Conservation (phyloP, 2,113 vertebrate species). For the Macaca nemestrina region DNA sequence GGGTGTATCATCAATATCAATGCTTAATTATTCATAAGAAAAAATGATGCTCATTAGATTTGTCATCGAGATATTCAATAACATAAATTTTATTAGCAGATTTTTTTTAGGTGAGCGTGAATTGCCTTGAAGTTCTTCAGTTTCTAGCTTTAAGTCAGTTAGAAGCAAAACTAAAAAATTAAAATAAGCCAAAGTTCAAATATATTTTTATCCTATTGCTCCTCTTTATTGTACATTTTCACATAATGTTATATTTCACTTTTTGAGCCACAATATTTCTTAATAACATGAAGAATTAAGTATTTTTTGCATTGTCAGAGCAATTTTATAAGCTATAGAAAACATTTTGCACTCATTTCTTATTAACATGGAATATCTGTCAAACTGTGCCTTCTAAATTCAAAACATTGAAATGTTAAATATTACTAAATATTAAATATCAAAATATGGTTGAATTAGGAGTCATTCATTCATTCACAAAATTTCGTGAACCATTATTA, state of each 20-base stretch:
- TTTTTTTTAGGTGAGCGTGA: background rate
- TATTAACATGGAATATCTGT: background rate
- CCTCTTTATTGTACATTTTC: background rate
- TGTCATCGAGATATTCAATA: background rate
- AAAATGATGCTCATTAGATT: background rate
- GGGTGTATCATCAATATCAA: background rate
- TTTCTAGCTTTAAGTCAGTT: background rate
- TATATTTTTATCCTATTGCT: background rate
- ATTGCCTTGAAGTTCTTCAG: background rate
- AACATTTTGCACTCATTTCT: background rate
- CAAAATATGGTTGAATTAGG: background rate
- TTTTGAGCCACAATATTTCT: background rate
- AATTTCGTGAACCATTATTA: background rate
- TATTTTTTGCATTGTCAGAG: background rate
- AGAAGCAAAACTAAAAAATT: background rate
- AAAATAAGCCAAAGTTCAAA: background rate
- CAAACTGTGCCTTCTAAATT: background rate
- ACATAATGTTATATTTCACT: background rate
- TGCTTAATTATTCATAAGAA: background rate
- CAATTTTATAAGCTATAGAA: slow-evolving; percentile 5
- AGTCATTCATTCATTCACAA: background rate
- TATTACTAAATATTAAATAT: slow-evolving; percentile 21
- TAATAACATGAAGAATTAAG: background rate
- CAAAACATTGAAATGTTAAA: background rate
- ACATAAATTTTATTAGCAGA: background rate